Evolutionary conservation across 2,797 vertebrate species (phyloP).

Genomic region (Helostoma temminkii): DNA sequence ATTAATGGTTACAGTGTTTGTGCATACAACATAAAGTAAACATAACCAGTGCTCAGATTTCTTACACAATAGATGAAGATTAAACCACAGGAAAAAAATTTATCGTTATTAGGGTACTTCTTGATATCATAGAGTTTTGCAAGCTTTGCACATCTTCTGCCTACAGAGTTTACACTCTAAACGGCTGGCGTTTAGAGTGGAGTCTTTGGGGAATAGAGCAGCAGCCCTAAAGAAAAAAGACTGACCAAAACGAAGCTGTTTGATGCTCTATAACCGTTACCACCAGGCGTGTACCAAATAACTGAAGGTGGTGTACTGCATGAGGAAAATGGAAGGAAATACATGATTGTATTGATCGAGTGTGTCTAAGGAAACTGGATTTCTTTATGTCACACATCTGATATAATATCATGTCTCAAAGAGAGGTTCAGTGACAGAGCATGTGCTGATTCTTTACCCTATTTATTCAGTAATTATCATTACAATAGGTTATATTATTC

Average conservation of each 20-base stretch:
- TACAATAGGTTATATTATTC: neutral
- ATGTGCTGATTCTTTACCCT: neutral
- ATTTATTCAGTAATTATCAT: neutral
- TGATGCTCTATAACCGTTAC: slow-evolving; percentile 67
- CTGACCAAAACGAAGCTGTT: slow-evolving; percentile 68
- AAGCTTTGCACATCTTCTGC: slow-evolving; percentile 63
- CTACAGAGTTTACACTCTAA: slow-evolving; percentile 62
- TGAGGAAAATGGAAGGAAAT: slow-evolving; percentile 24
- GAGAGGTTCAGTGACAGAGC: neutral
- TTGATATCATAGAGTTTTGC: slow-evolving; percentile 59
- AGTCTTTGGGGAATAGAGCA: slow-evolving; percentile 74
- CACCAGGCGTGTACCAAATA: slow-evolving; percentile 71
- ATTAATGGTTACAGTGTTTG: neutral
- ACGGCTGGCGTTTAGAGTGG: slow-evolving; percentile 73
- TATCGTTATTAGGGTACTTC: slow-evolving; percentile 49
- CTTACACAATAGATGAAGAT: slow-evolving; percentile 13
- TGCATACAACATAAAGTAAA: neutral
- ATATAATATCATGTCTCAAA: neutral
- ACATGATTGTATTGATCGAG: slow-evolving; percentile 33
- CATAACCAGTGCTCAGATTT: slow-evolving; percentile 11
- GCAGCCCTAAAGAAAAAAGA: slow-evolving; percentile 75
- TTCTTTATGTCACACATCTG: slow-evolving; percentile 15
- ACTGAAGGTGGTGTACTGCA: slow-evolving; percentile 37
- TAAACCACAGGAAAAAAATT: slow-evolving; percentile 11
- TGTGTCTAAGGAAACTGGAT: slow-evolving; percentile 15